Base-by-base conservation (phyloP, 2,797 vertebrate species). In the Sylvilagus floridanus region DNA sequence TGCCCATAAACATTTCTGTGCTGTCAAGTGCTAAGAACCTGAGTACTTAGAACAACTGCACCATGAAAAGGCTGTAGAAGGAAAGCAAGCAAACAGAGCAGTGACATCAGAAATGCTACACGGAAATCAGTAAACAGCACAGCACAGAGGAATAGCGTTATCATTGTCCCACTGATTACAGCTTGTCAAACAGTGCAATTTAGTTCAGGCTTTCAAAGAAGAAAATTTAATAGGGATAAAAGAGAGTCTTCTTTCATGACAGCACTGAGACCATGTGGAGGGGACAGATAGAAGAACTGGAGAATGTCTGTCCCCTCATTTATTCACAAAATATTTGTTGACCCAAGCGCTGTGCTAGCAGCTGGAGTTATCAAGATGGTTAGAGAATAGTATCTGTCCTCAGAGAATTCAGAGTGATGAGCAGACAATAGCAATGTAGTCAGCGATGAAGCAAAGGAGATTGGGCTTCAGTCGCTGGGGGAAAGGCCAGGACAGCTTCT, bases 321-420 rank as follows among this genome's bases (percentile, higher is more conserved):
- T 84, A 82, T 32, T 84, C 72, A n/a, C 37, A 72, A 82, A 93
- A 9, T 72, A 78, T 30, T 86, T 90, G 50, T 32, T 88, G 42
- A 26, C 1, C 6, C 26, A 84, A 83, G 22, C 54, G 54, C 24
- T 75, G 4, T 65, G 28, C 47, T 60, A 79, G 93, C 12, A 85
- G 54, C 19, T 60, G 7, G 30, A 85, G 47, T 62, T 52, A 42
- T 1, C 77, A 52, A 47, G 24, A 63, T 30, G 12, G 7, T 54
- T 84, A 21, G n/a, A 82, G 42, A 75, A n/a, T 28, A 66, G 12
- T 17, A 0, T 30, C n/a, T 69, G n/a, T 73, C n/a, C 69, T 95
- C 62, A 85, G 50, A 66, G 50, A 89, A 57, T 24, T 37, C 54
- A 78, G n/a, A 94, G n/a, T 50, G 28, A 5, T 22, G 86, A 72